phyloP scores from a whole-genome alignment of 1,140 invertebrate genomes.

The Ridgeia piscesae region DNA sequence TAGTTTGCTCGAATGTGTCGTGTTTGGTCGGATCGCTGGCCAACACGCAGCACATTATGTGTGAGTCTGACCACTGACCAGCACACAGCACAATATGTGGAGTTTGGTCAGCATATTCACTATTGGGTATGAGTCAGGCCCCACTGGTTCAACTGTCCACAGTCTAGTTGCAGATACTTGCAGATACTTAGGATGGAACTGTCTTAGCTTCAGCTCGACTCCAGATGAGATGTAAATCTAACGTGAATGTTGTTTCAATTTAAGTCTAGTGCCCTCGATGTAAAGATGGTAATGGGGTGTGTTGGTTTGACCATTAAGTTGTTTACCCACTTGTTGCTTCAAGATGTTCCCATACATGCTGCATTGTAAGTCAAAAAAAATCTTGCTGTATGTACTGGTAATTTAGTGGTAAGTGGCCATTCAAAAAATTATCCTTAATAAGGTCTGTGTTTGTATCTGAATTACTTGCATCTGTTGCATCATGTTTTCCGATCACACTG shows the following conservation, averaged over 20 bases:
- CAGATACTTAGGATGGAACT: neutral
- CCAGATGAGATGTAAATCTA: neutral
- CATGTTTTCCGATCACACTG: too few relatives aligned
- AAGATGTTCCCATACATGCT: neutral
- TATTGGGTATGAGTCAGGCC: neutral
- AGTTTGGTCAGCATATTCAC: too few relatives aligned
- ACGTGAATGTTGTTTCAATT: neutral
- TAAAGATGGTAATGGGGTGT: neutral
- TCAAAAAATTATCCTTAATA: neutral
- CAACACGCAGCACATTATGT: slow-evolving; percentile 36
- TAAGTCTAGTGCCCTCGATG: neutral
- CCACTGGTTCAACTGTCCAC: neutral
- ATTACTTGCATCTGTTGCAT: too few relatives aligned
- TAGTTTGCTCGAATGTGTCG: slow-evolving; percentile 53
- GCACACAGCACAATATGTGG: slow-evolving; percentile 36
- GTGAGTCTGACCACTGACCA: slow-evolving; percentile 39
- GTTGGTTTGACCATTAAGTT: neutral
- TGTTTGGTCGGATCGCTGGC: slow-evolving; percentile 54
- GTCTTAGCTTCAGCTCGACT: neutral
- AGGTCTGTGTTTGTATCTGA: too few relatives aligned
- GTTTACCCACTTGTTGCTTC: neutral
- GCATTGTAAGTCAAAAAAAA: neutral
- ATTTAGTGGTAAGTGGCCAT: neutral
- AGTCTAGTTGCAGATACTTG: neutral
- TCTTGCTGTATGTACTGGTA: neutral